These are phyloP conservation scores for Drosophila anomalipes DNA, from an alignment of 2,888 invertebrate genomes.

Conservation along the genomic window DNA sequence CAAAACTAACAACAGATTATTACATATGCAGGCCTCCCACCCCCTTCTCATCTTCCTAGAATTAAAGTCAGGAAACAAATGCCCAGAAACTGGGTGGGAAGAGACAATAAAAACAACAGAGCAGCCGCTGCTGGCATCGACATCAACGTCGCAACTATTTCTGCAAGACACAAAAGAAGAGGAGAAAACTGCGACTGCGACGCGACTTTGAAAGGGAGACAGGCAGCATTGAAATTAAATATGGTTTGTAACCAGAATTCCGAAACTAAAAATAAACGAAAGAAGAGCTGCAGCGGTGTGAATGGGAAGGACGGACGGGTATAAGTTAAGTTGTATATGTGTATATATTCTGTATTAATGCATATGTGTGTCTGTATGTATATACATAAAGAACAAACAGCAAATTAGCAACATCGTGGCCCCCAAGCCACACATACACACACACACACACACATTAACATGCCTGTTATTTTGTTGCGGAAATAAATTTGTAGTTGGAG, in stretches of 20 bases:
- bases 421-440: background rate
- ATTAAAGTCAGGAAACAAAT: conserved; percentile 25
- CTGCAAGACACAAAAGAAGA: conserved; percentile 49
- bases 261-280: conserved; percentile 71
- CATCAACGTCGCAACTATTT: conserved; percentile 49
- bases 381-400: background rate
- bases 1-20: conserved; percentile 10
- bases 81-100: conserved; percentile 7
- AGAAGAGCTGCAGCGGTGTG: conserved; percentile 12
- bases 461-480: conserved; percentile 32
- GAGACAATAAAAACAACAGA: conserved; percentile 20
- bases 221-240: conserved; percentile 63
- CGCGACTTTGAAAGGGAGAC: conserved; percentile 13
- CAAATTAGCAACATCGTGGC: conserved; percentile 37
- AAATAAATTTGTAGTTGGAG: conserved; percentile 38
- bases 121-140: conserved; percentile 5
- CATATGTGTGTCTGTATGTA: background rate
- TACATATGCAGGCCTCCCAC: background rate
- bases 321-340: conserved; percentile 2
- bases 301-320: conserved; percentile 2
- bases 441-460: conserved; percentile 3
- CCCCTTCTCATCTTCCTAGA: background rate
- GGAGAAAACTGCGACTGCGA: conserved; percentile 23
- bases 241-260: conserved; percentile 70
- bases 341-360: conserved; percentile 1